Evolutionary conservation across 2,888 invertebrate species (phyloP).

Genomic region (Gymnosoma rotundatum): DNA sequence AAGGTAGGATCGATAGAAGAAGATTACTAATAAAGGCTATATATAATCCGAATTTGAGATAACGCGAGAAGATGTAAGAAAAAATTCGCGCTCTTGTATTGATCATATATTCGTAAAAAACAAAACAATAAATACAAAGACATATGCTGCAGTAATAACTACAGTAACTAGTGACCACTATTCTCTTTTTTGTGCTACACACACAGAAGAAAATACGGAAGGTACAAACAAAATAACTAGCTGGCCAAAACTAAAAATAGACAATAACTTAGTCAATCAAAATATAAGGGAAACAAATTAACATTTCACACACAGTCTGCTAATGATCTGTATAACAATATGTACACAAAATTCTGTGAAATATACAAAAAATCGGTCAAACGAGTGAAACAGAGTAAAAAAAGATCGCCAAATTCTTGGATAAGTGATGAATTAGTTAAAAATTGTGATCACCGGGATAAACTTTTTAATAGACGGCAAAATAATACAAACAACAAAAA

Average conservation of each 20-base stretch:
- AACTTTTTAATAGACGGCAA: too few species aligned
- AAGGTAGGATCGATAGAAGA: too few species aligned
- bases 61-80: not conserved
- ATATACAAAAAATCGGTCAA: conserved; percentile 1
- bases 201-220: not conserved
- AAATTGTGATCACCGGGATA: too few species aligned
- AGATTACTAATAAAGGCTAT: too few species aligned
- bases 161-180: too few species aligned
- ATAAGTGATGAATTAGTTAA: not conserved
- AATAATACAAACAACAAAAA: not conserved
- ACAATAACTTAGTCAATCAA: not conserved
- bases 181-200: not conserved
- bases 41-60: too few species aligned
- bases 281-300: not conserved
- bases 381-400: not conserved
- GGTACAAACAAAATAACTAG: not conserved
- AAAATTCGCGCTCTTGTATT: too few species aligned
- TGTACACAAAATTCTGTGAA: not conserved
- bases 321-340: not conserved
- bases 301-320: not conserved
- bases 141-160: not conserved
- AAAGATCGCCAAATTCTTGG: too few species aligned
- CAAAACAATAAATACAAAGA: not conserved
- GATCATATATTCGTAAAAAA: not conserved
- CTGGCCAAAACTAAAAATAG: too few species aligned